Percentiles rank a stretch among this genome's conserved stretches.
Conservation (phyloP, 2,113 vertebrate genomes). For the Myxocyprinus asiaticus region DNA sequence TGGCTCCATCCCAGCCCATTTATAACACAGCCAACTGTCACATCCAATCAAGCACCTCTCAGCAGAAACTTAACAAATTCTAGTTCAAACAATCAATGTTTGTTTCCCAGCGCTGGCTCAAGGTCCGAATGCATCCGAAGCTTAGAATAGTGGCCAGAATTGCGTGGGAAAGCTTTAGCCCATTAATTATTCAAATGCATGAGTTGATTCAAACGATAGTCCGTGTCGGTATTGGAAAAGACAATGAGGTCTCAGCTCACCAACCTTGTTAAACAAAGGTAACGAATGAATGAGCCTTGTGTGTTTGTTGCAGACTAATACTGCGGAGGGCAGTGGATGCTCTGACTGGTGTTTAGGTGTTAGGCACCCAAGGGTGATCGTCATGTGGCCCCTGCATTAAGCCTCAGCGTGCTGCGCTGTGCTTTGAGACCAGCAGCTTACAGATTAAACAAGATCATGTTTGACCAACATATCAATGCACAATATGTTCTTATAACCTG, state of each 20-base stretch:
- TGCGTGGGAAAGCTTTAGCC: slow-evolving; percentile 5
- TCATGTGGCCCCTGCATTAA: slow-evolving; percentile 72
- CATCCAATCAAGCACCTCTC: slow-evolving; percentile 71
- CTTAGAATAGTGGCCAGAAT: slow-evolving; percentile 13
- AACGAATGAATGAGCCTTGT: slow-evolving; percentile 24
- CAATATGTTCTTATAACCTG: slow-evolving; percentile 28
- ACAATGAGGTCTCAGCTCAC: background rate
- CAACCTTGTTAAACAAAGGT: slow-evolving; percentile 22
- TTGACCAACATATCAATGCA: slow-evolving; percentile 58
- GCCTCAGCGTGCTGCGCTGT: slow-evolving; percentile 63
- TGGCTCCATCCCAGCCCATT: slow-evolving; percentile 66
- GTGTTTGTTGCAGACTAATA: slow-evolving; percentile 8
- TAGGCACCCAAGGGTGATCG: slow-evolving; percentile 33
- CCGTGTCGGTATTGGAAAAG: background rate
- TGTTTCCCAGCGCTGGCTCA: slow-evolving; percentile 54
- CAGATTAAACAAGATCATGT: slow-evolving; percentile 75
- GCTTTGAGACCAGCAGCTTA: slow-evolving; percentile 68
- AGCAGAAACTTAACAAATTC: slow-evolving; percentile 70
- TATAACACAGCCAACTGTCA: slow-evolving; percentile 68
- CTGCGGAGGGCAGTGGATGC: slow-evolving; percentile 1
- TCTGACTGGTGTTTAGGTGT: slow-evolving; percentile 36
- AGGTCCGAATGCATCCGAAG: slow-evolving; percentile 18
- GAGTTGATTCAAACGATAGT: background rate
- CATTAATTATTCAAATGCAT: slow-evolving; percentile 17
- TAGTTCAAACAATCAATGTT: slow-evolving; percentile 62